A percentile compares a stretch with the other conserved stretches of the same genome.
These are phyloP conservation scores for Manis pentadactyla DNA, from an alignment of 2,797 vertebrate genomes.

Conservation along the genomic window DNA sequence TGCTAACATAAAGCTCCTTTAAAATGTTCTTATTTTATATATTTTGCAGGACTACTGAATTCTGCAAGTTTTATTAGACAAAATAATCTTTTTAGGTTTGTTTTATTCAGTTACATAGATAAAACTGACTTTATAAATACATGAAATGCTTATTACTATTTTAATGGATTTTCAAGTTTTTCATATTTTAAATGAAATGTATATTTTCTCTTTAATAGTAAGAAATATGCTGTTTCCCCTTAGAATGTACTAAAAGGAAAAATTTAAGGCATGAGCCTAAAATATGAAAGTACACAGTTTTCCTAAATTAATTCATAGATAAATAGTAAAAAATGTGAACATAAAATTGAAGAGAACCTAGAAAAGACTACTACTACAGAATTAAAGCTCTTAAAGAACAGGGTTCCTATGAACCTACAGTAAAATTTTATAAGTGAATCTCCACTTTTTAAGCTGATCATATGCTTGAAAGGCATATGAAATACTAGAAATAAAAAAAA, in stretches of 20 bases:
- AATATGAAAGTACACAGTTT: not conserved
- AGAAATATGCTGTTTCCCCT: not conserved
- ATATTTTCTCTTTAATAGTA: not conserved
- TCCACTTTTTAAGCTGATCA: not conserved
- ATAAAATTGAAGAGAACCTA: not conserved
- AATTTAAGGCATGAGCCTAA: not conserved
- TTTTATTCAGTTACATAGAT: not conserved
- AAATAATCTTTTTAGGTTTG: not conserved
- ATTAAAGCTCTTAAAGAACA: not conserved
- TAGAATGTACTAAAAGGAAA: not conserved
- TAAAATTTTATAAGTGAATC: not conserved
- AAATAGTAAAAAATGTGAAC: not conserved
- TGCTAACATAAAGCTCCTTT: not conserved
- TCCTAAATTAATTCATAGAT: not conserved
- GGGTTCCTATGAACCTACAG: not conserved
- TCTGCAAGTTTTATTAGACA: not conserved
- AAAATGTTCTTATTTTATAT: not conserved
- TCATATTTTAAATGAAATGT: not conserved
- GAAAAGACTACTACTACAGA: not conserved
- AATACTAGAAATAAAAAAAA: not conserved
- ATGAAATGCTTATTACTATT: not conserved
- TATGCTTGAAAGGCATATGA: not conserved
- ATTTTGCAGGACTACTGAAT: not conserved
- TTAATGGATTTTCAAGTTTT: not conserved
- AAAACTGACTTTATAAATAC: not conserved